Percentiles rank a stretch among this genome's conserved stretches.
These are phyloP conservation scores for Penaeus chinensis DNA, from an alignment of 1,140 invertebrate species.

Conservation along the genomic window DNA sequence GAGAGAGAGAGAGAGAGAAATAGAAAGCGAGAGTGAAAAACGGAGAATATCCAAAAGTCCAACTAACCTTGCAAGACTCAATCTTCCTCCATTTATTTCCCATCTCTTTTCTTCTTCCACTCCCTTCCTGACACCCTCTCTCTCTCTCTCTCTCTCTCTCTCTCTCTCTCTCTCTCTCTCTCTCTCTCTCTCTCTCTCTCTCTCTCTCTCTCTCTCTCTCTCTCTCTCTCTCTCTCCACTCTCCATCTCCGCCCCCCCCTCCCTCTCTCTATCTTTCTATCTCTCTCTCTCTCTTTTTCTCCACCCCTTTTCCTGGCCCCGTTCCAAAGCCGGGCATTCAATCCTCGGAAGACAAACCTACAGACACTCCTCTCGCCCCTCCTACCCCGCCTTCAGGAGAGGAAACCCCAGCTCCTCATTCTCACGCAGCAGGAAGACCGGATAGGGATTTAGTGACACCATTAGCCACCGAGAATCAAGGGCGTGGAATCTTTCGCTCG, in stretches of 20 bases:
- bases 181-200: background rate
- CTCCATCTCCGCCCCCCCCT: background rate
- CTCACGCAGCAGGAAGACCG: too few relatives aligned
- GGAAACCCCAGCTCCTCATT: too few relatives aligned
- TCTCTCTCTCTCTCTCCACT: background rate
- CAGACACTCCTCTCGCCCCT: background rate
- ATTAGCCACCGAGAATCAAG: too few relatives aligned
- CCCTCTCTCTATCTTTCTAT: background rate
- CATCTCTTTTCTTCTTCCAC: background rate
- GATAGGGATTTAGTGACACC: too few relatives aligned
- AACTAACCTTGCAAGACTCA: too few relatives aligned
- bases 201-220: background rate
- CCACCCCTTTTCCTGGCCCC: background rate
- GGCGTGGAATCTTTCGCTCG: too few relatives aligned
- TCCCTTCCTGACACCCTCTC: background rate
- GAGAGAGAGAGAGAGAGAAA: too few relatives aligned
- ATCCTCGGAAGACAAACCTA: background rate
- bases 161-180: background rate
- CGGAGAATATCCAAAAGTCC: background rate
- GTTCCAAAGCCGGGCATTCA: background rate
- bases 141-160: background rate
- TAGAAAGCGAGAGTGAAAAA: background rate
- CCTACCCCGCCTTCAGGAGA: too few relatives aligned
- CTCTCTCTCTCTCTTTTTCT: background rate
- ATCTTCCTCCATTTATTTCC: background rate